phyloP scores from a whole-genome alignment of 1,140 invertebrate genomes.

The Aporrectodea caliginosa region DNA sequence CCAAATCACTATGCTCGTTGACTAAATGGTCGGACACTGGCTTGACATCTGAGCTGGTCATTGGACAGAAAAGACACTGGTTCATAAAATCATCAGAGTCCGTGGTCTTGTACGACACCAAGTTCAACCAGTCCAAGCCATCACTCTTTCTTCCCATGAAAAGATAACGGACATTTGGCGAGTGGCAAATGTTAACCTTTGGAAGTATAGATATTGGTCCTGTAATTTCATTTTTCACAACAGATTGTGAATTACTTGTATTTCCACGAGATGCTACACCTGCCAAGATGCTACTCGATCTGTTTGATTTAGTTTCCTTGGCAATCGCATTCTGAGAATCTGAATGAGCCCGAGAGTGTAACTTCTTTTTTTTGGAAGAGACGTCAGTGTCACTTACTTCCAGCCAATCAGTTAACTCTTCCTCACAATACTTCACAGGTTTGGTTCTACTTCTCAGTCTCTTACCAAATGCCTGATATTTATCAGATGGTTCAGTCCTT shows the following conservation, averaged over 20 bases:
- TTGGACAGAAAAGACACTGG: constrained; percentile 2
- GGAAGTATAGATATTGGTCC: background rate
- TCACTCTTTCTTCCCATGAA: background rate
- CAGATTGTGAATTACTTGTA: background rate
- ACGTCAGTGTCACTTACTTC: background rate
- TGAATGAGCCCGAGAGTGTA: background rate
- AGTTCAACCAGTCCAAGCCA: background rate
- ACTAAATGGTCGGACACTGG: background rate
- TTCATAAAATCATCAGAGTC: background rate
- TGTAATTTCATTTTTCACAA: background rate
- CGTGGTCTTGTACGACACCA: background rate
- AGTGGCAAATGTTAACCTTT: background rate
- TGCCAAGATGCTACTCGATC: background rate
- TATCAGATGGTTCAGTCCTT: background rate
- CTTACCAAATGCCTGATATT: background rate
- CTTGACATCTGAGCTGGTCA: background rate
- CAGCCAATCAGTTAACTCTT: background rate
- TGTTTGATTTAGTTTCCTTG: background rate
- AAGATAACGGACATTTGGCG: background rate
- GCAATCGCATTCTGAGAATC: background rate
- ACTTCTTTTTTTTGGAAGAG: background rate
- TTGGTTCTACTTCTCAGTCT: background rate
- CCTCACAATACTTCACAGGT: background rate
- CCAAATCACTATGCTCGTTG: background rate
- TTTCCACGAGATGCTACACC: background rate